Base-by-base conservation (phyloP, 2,113 vertebrate species). In the Sapayoa aenigma region DNA sequence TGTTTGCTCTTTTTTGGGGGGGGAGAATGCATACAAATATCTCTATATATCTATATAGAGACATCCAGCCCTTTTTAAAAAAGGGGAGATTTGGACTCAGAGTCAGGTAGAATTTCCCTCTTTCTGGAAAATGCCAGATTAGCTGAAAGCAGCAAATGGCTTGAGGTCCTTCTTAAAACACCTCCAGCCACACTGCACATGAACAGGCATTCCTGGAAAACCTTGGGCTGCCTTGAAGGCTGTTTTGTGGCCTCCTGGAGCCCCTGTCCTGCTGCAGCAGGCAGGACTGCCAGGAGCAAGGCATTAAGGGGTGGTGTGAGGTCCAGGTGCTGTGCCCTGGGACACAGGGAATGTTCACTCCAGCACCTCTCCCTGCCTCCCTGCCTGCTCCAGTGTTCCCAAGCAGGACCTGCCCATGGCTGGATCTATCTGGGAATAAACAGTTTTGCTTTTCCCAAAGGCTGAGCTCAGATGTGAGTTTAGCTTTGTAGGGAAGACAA, bases 341-440 rank as follows among this genome's bases (percentile, higher is more conserved):
- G 35, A 24, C 18, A 5, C 33, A 2, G 41, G 35, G 9, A 4
- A 1, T 14, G 42, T 58, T 67, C 56, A 37, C 83, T 62, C 27
- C 19, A 4, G 33, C 39, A 59, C 12, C 24, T 84, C 41, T 88
- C 53, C 52, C 44, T 59, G n/a, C 35, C 47, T n/a, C 7, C 30
- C 39, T 39, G 12, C 67, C 58, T 1, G 2, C 66, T 37, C 52
- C 0, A 0, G 0, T 25, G 17, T n/a, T 52, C 19, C 37, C 47
- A 12, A 30, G 30, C 63, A 41, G 80, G 25, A n/a, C 14, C 44
- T 63, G 23, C 20, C 74, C n/a, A 0, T 2, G 7, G 7, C 39
- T 65, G 58, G 21, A 41, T 55, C 12, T 6, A 6, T 56, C 55
- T 77, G 39, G 28, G 35, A 60, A 55, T 9, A 2, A 79, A 20